phyloP scores from a whole-genome alignment of 2,113 vertebrate species.

The Carassius auratus region DNA sequence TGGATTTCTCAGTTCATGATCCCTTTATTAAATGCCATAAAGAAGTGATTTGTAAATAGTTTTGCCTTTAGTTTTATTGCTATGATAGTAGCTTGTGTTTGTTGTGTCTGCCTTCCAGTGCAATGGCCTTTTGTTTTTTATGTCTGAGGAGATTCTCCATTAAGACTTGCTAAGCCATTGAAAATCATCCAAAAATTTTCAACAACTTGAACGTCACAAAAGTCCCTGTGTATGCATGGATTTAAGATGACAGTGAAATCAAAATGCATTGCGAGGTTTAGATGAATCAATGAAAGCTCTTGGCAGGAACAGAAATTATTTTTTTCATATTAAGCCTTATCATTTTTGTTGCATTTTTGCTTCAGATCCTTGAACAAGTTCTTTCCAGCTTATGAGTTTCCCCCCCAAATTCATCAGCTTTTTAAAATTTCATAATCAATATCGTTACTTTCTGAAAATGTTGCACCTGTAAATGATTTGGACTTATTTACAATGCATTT shows the following conservation, averaged over 20 bases:
- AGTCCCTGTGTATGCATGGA: conserved; percentile 5
- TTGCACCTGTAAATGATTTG: background rate
- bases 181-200: conserved; percentile 21
- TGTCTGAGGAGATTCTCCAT: background rate
- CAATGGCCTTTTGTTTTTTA: conserved; percentile 36
- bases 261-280: conserved; percentile 52
- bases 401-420: background rate
- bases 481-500: background rate
- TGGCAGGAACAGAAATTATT: conserved; percentile 34
- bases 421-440: background rate
- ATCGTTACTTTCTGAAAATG: background rate
- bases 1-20: too few relatives aligned
- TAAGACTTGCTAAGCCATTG: conserved; percentile 29
- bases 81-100: conserved; percentile 21
- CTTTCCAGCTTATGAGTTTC: background rate
- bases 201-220: conserved; percentile 35
- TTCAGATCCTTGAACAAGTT: conserved; percentile 2
- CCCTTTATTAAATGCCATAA: background rate
- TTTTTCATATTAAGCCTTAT: conserved; percentile 42
- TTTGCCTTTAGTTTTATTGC: conserved; percentile 14
- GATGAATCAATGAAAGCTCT: conserved; percentile 24
- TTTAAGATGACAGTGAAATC: conserved; percentile 56
- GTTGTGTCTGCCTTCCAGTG: conserved; percentile 39
- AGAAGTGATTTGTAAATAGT: background rate
- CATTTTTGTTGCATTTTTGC: background rate